Percentiles rank a stretch among this genome's conserved stretches.
Conservation (phyloP, 2,888 invertebrate species). For the Cataglyphis livida region DNA sequence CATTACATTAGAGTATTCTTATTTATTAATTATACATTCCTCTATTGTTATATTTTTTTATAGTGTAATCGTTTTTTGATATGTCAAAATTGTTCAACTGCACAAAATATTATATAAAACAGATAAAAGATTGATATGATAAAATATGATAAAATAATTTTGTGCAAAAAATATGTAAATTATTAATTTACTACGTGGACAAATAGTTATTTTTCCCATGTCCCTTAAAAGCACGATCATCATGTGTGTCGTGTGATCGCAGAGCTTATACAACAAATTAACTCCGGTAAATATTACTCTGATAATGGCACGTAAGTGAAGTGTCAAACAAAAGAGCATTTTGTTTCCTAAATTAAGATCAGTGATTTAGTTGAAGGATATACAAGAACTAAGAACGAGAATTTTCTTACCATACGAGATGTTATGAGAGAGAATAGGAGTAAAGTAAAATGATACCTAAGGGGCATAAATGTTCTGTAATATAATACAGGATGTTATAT, state of each 20-base stretch:
- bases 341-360: slow-evolving; percentile 58
- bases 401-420: slow-evolving; percentile 15
- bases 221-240: not conserved
- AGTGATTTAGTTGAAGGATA: slow-evolving; percentile 52
- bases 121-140: no score
- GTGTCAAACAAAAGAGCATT: slow-evolving; percentile 36
- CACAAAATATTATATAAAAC: not conserved
- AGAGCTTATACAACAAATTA: slow-evolving; percentile 15
- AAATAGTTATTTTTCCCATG: not conserved
- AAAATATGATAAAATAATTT: not conserved
- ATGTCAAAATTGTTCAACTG: not conserved
- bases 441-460: slow-evolving; percentile 40
- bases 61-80: not conserved
- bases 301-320: not conserved
- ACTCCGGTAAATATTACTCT: not conserved
- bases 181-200: not conserved
- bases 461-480: slow-evolving; percentile 44
- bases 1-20: not conserved
- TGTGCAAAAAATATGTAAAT: not conserved
- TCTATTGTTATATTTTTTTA: not conserved
- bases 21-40: not conserved
- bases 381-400: slow-evolving; percentile 40
- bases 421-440: slow-evolving; percentile 17
- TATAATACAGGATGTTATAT: slow-evolving; percentile 49
- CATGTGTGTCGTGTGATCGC: not conserved